Evolutionary conservation across 2,888 invertebrate genomes (phyloP).

Genomic region (Exephanes ischioxanthus): DNA sequence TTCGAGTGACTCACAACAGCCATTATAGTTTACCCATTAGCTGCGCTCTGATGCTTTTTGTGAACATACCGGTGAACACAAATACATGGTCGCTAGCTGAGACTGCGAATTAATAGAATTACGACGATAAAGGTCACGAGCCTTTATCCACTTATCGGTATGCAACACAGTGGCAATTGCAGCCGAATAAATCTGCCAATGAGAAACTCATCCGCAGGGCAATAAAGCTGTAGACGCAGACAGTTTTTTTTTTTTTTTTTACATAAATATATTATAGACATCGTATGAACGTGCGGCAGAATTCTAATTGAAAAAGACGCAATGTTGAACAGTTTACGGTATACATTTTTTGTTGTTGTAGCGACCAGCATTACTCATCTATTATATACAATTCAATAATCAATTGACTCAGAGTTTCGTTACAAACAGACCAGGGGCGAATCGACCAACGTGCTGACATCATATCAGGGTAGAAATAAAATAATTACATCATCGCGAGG

Average conservation of each 20-base stretch:
- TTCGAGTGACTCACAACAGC: slow-evolving; percentile 18
- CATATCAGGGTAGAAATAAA: slow-evolving; percentile 29
- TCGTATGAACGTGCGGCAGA: slow-evolving; percentile 52
- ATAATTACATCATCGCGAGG: slow-evolving; percentile 60
- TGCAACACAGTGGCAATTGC: not conserved
- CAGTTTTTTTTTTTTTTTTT: slow-evolving; percentile 16
- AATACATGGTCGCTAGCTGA: not conserved
- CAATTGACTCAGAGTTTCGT: slow-evolving; percentile 27
- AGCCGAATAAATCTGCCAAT: not conserved
- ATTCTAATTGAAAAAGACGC: slow-evolving; percentile 57
- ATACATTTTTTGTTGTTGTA: slow-evolving; percentile 39
- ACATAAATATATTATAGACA: slow-evolving; percentile 62
- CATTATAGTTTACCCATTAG: slow-evolving; percentile 10
- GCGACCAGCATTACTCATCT: slow-evolving; percentile 35
- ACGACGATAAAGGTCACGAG: not conserved
- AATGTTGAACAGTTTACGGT: slow-evolving; percentile 44
- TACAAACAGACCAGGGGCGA: slow-evolving; percentile 13
- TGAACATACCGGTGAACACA: not conserved
- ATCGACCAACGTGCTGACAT: slow-evolving; percentile 11
- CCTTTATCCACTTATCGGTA: not conserved
- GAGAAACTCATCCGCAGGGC: not conserved
- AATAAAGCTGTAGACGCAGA: not conserved
- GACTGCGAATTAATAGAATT: not conserved
- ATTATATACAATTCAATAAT: slow-evolving; percentile 58
- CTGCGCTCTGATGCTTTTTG: not conserved